Conservation (phyloP, 2,888 invertebrate genomes). For the Galeopsomyia nigrocyanea region DNA sequence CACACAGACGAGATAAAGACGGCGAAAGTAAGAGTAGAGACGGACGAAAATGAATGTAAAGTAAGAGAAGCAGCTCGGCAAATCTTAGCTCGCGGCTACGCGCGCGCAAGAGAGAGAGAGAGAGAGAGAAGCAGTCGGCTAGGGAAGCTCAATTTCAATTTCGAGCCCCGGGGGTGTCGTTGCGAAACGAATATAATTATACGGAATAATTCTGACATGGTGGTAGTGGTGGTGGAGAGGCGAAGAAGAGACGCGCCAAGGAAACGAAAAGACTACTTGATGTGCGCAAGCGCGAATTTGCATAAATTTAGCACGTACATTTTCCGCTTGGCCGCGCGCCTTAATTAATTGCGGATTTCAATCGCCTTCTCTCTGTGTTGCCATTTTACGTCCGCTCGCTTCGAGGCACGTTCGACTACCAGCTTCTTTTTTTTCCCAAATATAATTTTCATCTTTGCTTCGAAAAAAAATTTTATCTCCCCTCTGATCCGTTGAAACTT, state of each 20-base stretch:
- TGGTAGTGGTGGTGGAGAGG: conserved; percentile 44
- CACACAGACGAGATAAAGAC: neutral
- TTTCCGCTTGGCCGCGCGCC: conserved; percentile 30
- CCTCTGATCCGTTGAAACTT: too few relatives aligned
- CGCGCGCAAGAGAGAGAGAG: conserved; percentile 44
- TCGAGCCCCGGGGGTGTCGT: conserved; percentile 68
- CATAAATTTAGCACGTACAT: conserved; percentile 43
- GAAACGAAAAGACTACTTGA: conserved; percentile 41
- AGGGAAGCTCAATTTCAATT: conserved; percentile 69
- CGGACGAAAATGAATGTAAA: conserved; percentile 45
- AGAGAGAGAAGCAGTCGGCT: conserved; percentile 54
- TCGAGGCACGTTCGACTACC: too few relatives aligned
- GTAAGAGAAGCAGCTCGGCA: conserved; percentile 42
- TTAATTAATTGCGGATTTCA: conserved; percentile 43
- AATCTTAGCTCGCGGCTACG: conserved; percentile 62
- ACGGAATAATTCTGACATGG: conserved; percentile 67
- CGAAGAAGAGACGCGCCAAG: conserved; percentile 36
- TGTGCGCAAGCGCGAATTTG: conserved; percentile 32
- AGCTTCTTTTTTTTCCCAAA: too few relatives aligned
- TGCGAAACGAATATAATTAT: conserved; percentile 69
- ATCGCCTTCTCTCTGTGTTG: conserved; percentile 11
- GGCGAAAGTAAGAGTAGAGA: conserved; percentile 16
- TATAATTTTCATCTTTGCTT: too few relatives aligned
- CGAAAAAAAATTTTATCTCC: too few relatives aligned
- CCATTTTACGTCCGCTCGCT: too few relatives aligned